Conservation (phyloP, 2,797 vertebrate genomes). For the Poecile montanus region DNA sequence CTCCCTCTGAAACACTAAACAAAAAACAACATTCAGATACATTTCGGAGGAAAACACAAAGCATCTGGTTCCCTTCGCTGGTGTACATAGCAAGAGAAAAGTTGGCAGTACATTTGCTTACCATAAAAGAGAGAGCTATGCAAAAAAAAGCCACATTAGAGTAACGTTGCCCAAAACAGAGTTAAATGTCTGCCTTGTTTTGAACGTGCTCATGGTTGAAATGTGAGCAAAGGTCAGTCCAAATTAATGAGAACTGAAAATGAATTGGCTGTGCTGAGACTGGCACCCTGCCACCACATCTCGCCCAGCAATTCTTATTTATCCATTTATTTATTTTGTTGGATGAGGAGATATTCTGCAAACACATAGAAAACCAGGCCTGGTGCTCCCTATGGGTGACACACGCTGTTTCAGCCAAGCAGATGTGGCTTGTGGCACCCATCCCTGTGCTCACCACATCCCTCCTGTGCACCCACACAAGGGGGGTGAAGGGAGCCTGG, state of each 20-base stretch:
- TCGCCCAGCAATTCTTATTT: not conserved
- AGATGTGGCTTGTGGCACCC: not conserved
- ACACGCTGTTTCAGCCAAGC: not conserved
- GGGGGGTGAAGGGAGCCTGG: not conserved
- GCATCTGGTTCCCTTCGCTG: slow-evolving; percentile 81
- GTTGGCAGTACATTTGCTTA: slow-evolving; percentile 81
- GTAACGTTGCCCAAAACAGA: slow-evolving; percentile 74
- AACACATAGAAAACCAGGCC: not conserved
- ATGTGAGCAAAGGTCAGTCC: slow-evolving; percentile 66
- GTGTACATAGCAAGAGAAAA: slow-evolving; percentile 77
- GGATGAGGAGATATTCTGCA: slow-evolving; percentile 37
- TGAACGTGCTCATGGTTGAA: slow-evolving; percentile 61
- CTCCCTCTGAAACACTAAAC: slow-evolving; percentile 74
- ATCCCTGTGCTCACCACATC: too few relatives aligned
- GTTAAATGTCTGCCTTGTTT: slow-evolving; percentile 74
- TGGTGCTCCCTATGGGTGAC: not conserved
- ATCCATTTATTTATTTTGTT: slow-evolving; percentile 26
- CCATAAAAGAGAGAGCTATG: slow-evolving; percentile 79
- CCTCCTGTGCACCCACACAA: not conserved
- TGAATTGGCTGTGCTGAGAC: slow-evolving; percentile 44
- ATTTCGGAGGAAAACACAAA: slow-evolving; percentile 74
- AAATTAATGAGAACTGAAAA: slow-evolving; percentile 70
- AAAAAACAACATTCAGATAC: slow-evolving; percentile 75
- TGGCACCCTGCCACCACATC: slow-evolving; percentile 28
- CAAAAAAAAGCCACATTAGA: slow-evolving; percentile 76